These are phyloP conservation scores for Drosophila oshimai DNA, from an alignment of 1,140 invertebrate genomes.

Conservation along the genomic window DNA sequence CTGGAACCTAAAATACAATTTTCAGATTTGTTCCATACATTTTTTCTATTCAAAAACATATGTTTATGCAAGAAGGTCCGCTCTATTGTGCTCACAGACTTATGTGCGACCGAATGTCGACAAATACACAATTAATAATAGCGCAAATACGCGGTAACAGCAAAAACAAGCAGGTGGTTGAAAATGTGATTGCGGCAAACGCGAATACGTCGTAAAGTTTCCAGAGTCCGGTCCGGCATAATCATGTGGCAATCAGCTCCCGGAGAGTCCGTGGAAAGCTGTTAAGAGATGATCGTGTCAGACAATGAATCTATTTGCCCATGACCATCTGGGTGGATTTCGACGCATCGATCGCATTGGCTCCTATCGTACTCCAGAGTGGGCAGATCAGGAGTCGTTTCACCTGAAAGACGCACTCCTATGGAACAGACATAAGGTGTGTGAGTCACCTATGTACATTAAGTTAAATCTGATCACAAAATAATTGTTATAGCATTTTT, in stretches of 20 bases:
- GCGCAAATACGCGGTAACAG: slow-evolving; percentile 1
- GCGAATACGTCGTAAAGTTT: not conserved
- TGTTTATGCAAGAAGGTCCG: not conserved
- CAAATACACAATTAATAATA: slow-evolving; percentile 20
- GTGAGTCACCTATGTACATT: slow-evolving; percentile 21
- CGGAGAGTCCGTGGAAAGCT: not conserved
- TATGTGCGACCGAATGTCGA: slow-evolving; percentile 5
- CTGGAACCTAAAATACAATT: too few relatives aligned
- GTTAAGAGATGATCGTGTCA: not conserved
- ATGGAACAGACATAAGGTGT: slow-evolving; percentile 59
- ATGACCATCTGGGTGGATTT: slow-evolving; percentile 68
- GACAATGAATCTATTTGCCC: slow-evolving; percentile 68
- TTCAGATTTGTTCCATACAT: too few relatives aligned
- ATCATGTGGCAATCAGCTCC: not conserved
- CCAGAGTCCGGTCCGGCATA: not conserved
- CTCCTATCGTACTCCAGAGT: slow-evolving; percentile 14
- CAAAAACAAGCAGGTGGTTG: not conserved
- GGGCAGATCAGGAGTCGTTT: slow-evolving; percentile 46
- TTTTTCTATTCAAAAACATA: too few relatives aligned
- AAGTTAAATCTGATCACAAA: slow-evolving; percentile 26
- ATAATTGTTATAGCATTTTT: too few relatives aligned
- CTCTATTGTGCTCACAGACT: not conserved
- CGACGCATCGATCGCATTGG: slow-evolving; percentile 58
- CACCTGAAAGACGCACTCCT: slow-evolving; percentile 52
- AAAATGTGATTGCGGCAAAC: slow-evolving; percentile 6